These are phyloP conservation scores for Hippocampus abdominalis DNA, from an alignment of 2,113 vertebrate genomes.

Conservation along the genomic window DNA sequence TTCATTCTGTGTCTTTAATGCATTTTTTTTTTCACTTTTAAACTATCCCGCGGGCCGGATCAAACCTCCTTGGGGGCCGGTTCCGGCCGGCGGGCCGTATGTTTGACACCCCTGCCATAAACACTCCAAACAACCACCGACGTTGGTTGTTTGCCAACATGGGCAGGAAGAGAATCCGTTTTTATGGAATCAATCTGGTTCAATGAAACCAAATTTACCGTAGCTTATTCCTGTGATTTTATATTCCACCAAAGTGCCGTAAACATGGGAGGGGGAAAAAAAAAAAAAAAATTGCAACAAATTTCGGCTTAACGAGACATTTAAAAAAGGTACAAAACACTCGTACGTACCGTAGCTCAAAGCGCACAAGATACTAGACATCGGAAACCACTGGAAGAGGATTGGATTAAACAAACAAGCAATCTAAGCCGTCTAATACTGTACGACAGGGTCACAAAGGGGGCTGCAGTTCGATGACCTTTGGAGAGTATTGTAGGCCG, in stretches of 20 bases:
- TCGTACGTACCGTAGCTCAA: conserved; percentile 46
- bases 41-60: too few species aligned
- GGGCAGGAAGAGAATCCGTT: conserved; percentile 53
- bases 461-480: conserved; percentile 43
- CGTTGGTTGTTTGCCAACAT: conserved; percentile 42
- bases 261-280: conserved; percentile 36
- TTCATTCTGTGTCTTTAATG: too few species aligned
- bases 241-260: conserved; percentile 65
- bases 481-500: conserved; percentile 51
- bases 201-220: conserved; percentile 47
- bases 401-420: conserved; percentile 44
- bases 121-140: conserved; percentile 48
- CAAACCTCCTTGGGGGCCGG: too few species aligned
- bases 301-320: conserved; percentile 32
- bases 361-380: conserved; percentile 60
- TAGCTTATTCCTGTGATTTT: conserved; percentile 67
- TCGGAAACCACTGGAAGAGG: conserved; percentile 54
- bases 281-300: conserved; percentile 16
- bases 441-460: conserved; percentile 46
- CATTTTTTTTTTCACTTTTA: too few species aligned
- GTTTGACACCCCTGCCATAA: too few species aligned
- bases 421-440: conserved; percentile 33
- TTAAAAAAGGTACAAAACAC: conserved; percentile 65
- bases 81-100: too few species aligned
- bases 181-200: conserved; percentile 49